These are phyloP conservation scores for Chionoecetes opilio DNA, from an alignment of 1,140 invertebrate species.

Conservation along the genomic window DNA sequence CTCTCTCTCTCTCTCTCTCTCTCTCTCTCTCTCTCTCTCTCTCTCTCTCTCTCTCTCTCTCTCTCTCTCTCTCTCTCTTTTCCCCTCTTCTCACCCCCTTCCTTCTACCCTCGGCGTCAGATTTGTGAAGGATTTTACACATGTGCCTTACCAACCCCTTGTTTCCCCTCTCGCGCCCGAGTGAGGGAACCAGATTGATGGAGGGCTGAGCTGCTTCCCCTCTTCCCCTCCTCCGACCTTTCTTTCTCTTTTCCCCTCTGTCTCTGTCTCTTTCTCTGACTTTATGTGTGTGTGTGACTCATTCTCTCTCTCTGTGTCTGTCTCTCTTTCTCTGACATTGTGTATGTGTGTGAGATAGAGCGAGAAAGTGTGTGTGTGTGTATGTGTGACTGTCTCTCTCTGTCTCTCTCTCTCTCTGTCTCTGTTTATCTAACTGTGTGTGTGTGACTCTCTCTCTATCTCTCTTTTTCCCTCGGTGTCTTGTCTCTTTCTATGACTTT, in stretches of 20 bases:
- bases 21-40: constrained; percentile 49
- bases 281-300: background rate
- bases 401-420: background rate
- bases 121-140: constrained; percentile 64
- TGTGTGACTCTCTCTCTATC: no score
- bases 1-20: constrained; percentile 44
- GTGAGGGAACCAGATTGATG: constrained; percentile 63
- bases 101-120: constrained; percentile 44
- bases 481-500: constrained; percentile 24
- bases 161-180: constrained; percentile 55
- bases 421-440: background rate
- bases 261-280: background rate
- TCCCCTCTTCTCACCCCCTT: background rate
- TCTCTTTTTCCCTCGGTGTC: no score
- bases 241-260: background rate
- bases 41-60: background rate
- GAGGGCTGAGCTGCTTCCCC: background rate
- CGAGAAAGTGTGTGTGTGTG: no score
- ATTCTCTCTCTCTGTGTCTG: background rate
- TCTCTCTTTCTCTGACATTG: background rate
- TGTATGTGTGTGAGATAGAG: no score
- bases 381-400: no score
- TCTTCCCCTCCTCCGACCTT: background rate
- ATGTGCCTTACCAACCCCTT: constrained; percentile 34
- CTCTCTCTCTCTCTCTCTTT: constrained; percentile 25